A percentile compares a stretch with the other conserved stretches of the same genome.
Evolutionary conservation across 2,113 vertebrate genomes (phyloP).

Genomic region (Platichthys stellatus): DNA sequence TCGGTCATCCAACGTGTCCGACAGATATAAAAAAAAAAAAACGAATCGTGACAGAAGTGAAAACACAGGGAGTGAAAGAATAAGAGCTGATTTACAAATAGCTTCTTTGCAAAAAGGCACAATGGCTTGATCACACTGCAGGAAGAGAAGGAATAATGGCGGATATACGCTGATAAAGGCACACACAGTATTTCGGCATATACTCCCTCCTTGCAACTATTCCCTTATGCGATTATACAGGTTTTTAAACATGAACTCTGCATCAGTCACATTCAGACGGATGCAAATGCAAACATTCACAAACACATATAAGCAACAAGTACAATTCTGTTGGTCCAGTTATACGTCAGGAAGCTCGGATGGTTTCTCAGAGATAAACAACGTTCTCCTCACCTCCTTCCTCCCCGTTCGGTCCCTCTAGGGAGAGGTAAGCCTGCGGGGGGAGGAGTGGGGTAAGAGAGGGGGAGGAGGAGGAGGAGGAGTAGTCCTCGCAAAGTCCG

Average conservation of each 20-base stretch:
- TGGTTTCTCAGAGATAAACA: constrained; percentile 73
- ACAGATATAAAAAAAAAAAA: constrained; percentile 11
- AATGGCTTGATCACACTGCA: constrained; percentile 39
- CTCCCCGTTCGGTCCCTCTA: constrained; percentile 72
- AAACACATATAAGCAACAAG: constrained; percentile 31
- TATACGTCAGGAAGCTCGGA: constrained; percentile 16
- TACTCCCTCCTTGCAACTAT: constrained; percentile 1
- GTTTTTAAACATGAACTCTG: no score
- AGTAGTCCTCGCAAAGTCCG: constrained; percentile 57
- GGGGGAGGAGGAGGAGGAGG: constrained; percentile 60
- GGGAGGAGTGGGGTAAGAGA: constrained; percentile 71
- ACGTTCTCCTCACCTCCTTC: constrained; percentile 76
- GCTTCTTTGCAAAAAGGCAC: constrained; percentile 62
- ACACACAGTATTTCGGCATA: constrained; percentile 23
- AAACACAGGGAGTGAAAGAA: constrained; percentile 21
- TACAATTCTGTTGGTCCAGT: constrained; percentile 36
- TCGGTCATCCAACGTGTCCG: constrained; percentile 43
- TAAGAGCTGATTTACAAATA: constrained; percentile 42
- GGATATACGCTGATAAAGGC: constrained; percentile 47
- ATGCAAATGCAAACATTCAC: constrained; percentile 16
- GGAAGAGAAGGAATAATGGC: constrained; percentile 36
- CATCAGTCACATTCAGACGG: no score
- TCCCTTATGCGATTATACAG: no score
- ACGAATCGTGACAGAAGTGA: constrained; percentile 8
- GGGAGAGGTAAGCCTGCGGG: constrained; percentile 73